phyloP scores from a whole-genome alignment of 2,113 vertebrate species.

The Crocuta crocuta region DNA sequence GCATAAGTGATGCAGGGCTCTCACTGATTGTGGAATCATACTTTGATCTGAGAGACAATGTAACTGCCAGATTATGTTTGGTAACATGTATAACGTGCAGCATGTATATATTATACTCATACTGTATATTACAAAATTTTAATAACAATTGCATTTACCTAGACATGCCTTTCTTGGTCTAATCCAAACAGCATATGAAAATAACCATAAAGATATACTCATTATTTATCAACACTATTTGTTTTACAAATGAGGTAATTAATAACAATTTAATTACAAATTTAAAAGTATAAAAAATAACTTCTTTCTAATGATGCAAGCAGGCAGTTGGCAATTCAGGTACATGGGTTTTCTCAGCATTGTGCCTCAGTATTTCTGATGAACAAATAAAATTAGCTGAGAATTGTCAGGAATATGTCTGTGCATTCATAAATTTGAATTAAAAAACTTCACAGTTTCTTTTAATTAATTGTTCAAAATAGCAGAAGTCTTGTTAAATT shows the following conservation, averaged over 20 bases:
- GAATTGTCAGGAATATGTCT: not conserved
- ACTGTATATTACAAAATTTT: not conserved
- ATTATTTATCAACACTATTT: not conserved
- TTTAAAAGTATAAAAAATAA: not conserved
- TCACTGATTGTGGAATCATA: not conserved
- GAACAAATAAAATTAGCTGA: not conserved
- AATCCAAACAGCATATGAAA: not conserved
- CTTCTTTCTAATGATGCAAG: not conserved
- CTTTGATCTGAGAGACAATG: not conserved
- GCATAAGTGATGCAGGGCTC: not conserved
- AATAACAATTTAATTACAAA: constrained; percentile 32
- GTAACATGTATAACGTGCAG: not conserved
- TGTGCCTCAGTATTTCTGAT: not conserved
- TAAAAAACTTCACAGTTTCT: not conserved
- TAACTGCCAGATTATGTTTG: not conserved
- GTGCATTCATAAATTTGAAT: not conserved
- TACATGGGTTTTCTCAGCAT: not conserved
- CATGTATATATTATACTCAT: not conserved
- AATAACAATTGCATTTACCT: not conserved
- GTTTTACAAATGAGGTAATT: constrained; percentile 25
- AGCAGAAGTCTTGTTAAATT: constrained; percentile 1
- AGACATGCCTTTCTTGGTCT: not conserved
- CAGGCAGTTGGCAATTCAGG: not conserved
- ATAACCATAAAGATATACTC: not conserved
- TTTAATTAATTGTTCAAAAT: constrained; percentile 33